Base-by-base conservation (phyloP, 1,140 invertebrate genomes). In the Plutomurus gul region DNA sequence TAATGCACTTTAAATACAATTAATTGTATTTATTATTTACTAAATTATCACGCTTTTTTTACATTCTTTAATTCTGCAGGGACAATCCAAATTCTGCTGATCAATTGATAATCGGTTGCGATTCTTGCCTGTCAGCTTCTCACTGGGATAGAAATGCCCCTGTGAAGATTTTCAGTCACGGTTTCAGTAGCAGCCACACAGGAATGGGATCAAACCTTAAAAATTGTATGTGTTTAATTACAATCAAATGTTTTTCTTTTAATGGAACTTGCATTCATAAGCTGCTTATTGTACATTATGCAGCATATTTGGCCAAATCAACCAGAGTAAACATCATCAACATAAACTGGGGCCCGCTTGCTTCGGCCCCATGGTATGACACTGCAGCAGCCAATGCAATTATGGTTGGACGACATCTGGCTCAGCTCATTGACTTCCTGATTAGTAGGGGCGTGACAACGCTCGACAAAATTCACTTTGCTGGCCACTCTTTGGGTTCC, bases 131-230 rank as follows among this genome's bases (percentile, higher is more conserved):
- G 13, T 47, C 20, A n/a, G 47, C n/a, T 40, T 82, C 81, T 13
- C 22, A 47, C 10, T 82, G 27, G 22, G 72, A 72, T 20, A 18
- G 25, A 22, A 56, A 73, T 49, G 77, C 78, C 36, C 81, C 75
- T 27, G 49, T 82, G 4, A 82, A 82, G 72, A 80, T 82, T 13
- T 60, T 82, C n/a, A n/a, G 16, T 25, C 81, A 82, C 71, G 81
- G 81, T 22, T 82, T 82, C 33, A 37, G 43, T 16, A 74, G 74
- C 47, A 65, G 47, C 46, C 39, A 20, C 11, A 33, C 40, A 20
- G 76, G 76, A 39, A 51, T 60, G 16, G 30, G 56, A 10, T 2
- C 13, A 33, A 49, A 7, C 33, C 16, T 75, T 6, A 60, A 71
- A 65, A 33, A 65, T n/a, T 60, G 25, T 65, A 13, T 22, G 20